These are phyloP conservation scores for Platichthys flesus DNA, from an alignment of 2,113 vertebrate species.

Conservation along the genomic window DNA sequence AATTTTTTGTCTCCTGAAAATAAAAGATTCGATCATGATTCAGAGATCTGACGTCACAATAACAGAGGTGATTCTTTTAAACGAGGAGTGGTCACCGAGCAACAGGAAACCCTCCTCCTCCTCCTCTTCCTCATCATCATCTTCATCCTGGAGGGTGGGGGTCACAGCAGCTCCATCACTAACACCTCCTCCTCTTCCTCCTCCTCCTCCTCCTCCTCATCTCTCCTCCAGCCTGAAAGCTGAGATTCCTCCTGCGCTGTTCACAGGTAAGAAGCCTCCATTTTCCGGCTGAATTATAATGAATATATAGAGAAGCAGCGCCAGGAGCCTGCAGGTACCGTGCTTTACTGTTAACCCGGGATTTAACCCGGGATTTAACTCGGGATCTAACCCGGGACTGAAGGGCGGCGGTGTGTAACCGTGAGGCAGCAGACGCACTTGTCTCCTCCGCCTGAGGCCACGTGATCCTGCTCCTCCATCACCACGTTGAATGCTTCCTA, in stretches of 20 bases:
- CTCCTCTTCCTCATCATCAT: not conserved
- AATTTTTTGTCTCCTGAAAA: too few species aligned
- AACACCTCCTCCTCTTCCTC: constrained; percentile 23
- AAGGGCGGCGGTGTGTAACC: not conserved
- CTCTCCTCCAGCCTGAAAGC: not conserved
- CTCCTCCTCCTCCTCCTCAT: constrained; percentile 6
- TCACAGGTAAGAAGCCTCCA: not conserved
- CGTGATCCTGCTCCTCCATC: not conserved
- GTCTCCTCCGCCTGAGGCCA: not conserved
- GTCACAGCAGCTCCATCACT: constrained; percentile 12
- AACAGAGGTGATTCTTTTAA: not conserved
- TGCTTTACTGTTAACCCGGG: too few species aligned
- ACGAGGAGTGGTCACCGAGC: not conserved
- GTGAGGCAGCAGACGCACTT: not conserved
- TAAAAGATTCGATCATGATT: too few species aligned
- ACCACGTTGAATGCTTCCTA: too few species aligned
- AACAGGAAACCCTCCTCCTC: not conserved
- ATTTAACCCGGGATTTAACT: not conserved
- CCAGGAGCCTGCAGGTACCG: too few species aligned
- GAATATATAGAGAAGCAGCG: too few species aligned
- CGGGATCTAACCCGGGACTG: too few species aligned
- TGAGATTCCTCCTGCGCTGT: not conserved
- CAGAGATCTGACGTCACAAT: not conserved
- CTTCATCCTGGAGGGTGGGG: constrained; percentile 1
- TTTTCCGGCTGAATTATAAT: too few species aligned